Evolutionary conservation across 2,888 invertebrate species (phyloP).

Genomic region (Mythimna lalbum): DNA sequence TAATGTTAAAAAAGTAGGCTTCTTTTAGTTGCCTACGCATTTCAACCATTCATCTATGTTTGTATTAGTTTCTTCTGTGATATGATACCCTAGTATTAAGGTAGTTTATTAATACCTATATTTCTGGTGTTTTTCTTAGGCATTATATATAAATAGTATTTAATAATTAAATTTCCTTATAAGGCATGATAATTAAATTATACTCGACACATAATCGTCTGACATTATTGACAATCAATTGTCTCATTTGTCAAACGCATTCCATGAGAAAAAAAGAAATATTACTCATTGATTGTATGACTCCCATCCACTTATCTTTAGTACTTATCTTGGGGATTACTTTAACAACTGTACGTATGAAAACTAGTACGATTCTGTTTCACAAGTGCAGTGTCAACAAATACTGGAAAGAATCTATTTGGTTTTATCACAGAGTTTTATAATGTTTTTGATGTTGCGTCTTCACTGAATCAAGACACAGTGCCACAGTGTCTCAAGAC

Average conservation of each 20-base stretch:
- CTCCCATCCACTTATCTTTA: slow-evolving; percentile 37
- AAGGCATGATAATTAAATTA: slow-evolving; percentile 14
- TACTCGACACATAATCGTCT: slow-evolving; percentile 18
- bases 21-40: not conserved
- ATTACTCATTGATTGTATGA: slow-evolving; percentile 46
- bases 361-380: slow-evolving; percentile 27
- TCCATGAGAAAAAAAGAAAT: slow-evolving; percentile 59
- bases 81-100: slow-evolving; percentile 48
- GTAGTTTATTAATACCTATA: slow-evolving; percentile 23
- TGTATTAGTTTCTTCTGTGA: not conserved
- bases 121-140: not conserved
- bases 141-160: not conserved
- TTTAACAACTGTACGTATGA: slow-evolving; percentile 16
- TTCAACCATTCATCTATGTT: not conserved
- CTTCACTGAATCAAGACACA: not conserved
- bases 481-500: not conserved
- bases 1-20: slow-evolving; percentile 15
- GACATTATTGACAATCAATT: slow-evolving; percentile 34
- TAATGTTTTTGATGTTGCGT: no score
- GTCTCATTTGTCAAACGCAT: slow-evolving; percentile 50
- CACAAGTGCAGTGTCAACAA: slow-evolving; percentile 10
- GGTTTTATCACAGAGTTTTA: not conserved
- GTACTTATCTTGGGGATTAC: slow-evolving; percentile 51
- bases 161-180: not conserved
- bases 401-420: not conserved